Base-by-base conservation (phyloP, 2,888 invertebrate genomes). In the Melinaea marsaeus region DNA sequence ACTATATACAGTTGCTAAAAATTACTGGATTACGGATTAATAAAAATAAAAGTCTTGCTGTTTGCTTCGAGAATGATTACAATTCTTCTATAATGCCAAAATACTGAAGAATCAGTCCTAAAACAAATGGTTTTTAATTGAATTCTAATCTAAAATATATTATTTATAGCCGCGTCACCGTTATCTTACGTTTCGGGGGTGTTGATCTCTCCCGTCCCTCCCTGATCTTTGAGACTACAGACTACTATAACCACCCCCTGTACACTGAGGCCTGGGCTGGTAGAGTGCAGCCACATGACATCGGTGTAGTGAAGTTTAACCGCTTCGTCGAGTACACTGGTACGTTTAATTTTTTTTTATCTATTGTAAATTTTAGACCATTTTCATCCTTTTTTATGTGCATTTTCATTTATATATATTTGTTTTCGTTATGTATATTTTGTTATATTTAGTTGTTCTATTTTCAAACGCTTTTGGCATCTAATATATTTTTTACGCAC, bases 261-360 rank as follows among this genome's bases (percentile, higher is more conserved):
- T 86, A 81, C 75, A 74, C 76, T 65, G 75, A 80, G 55, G 62
- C 55, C 4, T 22, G 71, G 0, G 71, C 73, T 0, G 4, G 42
- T 4, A 42, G 76, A 0, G 85, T 86, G 2, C 86, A 86, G 71
- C 84, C 81, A 0, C 65, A 86, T 34, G 86, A 86, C 65, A 80
- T 86, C 35, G 78, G 81, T 3, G 68, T 86, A 0, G 69, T 86
- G 54, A 75, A 77, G 61, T 79, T 85, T 54, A 74, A 72, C 42
- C 70, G 74, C 6, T 22, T 34, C 2, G 48, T 86, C 3, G 61
- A 67, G 4, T 84, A 69, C 62, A 73, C 69, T 58, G 70, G 81
- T 79, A 61, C 69, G 67, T 64, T 9, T 42, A 22, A 22, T 22
- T 22, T 22, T 22, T 22, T 22, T 22, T 22, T 22, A 22, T 22